phyloP scores from a whole-genome alignment of 2,113 vertebrate species.

The Nothoprocta pentlandii region DNA sequence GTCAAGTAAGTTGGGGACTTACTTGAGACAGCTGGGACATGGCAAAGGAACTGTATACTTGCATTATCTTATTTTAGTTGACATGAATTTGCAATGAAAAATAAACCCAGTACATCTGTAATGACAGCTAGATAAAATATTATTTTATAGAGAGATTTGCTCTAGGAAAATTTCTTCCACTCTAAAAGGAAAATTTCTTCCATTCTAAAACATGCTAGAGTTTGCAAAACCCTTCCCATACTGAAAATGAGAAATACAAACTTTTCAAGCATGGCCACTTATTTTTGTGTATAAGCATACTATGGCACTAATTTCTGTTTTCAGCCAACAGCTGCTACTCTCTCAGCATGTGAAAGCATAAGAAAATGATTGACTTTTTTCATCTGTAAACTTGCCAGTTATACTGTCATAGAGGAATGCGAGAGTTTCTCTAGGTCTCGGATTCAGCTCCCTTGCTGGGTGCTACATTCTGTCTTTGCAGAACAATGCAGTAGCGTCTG shows the following conservation, averaged over 20 bases:
- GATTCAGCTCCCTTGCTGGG: background rate
- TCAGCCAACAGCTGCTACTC: background rate
- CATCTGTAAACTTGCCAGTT: background rate
- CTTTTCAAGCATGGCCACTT: background rate
- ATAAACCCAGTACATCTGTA: background rate
- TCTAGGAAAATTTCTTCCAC: background rate
- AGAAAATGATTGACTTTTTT: background rate
- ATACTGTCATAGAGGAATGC: background rate
- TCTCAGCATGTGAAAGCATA: background rate
- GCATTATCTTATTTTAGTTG: background rate
- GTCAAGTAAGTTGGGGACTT: background rate
- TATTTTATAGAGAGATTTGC: background rate
- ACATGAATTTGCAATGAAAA: background rate
- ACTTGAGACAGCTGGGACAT: background rate
- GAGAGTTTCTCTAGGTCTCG: background rate
- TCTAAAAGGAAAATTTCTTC: conserved; percentile 2
- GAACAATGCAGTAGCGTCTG: background rate
- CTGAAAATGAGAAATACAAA: background rate
- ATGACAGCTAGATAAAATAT: background rate
- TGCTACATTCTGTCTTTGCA: background rate
- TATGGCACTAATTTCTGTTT: background rate
- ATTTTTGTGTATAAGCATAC: background rate
- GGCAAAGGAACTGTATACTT: background rate
- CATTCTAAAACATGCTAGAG: background rate
- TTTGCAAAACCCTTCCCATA: background rate